These are phyloP conservation scores for Cephus sareptanus DNA, from an alignment of 2,888 invertebrate genomes.

Conservation along the genomic window DNA sequence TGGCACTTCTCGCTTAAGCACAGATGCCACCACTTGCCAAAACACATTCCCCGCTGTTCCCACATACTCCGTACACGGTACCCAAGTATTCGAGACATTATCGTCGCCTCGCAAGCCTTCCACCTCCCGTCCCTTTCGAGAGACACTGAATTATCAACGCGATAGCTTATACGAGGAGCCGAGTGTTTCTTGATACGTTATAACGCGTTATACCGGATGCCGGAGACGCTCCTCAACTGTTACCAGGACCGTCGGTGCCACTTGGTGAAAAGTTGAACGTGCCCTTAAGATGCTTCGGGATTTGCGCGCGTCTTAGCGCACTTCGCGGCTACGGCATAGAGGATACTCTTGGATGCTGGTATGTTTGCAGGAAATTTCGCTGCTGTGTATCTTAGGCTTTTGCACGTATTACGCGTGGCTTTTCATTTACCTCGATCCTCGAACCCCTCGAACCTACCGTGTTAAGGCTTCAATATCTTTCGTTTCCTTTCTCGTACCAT, in stretches of 20 bases:
- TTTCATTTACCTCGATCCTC: not conserved
- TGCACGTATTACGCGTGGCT: not conserved
- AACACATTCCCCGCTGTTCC: constrained; percentile 37
- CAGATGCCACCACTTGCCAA: constrained; percentile 54
- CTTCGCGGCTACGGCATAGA: not conserved
- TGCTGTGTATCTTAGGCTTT: not conserved
- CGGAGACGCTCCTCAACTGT: not conserved
- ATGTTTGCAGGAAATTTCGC: not conserved
- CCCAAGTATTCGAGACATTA: constrained; percentile 32
- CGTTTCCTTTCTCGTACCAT: not conserved
- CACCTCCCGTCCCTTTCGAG: not conserved
- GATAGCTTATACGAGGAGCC: constrained; percentile 4
- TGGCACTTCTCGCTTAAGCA: constrained; percentile 38
- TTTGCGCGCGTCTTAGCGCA: not conserved
- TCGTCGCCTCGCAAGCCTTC: constrained; percentile 36
- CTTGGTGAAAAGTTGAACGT: not conserved
- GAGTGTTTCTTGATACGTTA: constrained; percentile 4
- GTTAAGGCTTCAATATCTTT: not conserved
- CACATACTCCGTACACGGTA: constrained; percentile 3
- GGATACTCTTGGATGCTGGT: not conserved
- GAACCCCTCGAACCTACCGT: not conserved
- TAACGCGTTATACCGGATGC: not conserved
- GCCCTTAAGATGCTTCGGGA: not conserved
- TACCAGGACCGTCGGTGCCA: not conserved
- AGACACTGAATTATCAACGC: constrained; percentile 26